Percentiles rank a stretch among this genome's conserved stretches.
These are phyloP conservation scores for Empidonax traillii DNA, from an alignment of 2,113 vertebrate genomes.

Conservation along the genomic window DNA sequence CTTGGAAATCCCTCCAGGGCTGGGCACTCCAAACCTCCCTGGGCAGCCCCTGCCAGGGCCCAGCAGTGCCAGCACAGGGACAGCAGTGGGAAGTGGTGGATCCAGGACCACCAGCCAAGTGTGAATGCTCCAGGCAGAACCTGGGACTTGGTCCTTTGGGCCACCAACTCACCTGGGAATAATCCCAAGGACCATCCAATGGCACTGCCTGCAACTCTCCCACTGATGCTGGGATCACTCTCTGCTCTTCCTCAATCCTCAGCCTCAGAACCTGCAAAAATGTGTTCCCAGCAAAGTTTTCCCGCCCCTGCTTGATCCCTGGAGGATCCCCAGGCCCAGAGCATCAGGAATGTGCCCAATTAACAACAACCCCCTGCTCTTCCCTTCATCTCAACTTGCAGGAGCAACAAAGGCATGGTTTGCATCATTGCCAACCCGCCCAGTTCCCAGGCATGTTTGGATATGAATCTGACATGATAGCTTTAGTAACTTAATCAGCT, in stretches of 20 bases:
- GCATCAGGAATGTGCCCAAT: not conserved
- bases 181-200: rapidly evolving
- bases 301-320: not conserved
- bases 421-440: not conserved
- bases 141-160: not conserved
- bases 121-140: rapidly evolving
- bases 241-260: not conserved
- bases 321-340: not conserved
- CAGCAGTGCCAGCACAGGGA: not conserved
- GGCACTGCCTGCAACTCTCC: not conserved
- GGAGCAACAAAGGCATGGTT: not conserved
- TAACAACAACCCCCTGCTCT: not conserved
- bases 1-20: not conserved
- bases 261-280: not conserved
- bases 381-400: not conserved
- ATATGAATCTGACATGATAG: slow-evolving; percentile 44
- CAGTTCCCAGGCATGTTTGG: slow-evolving; percentile 27
- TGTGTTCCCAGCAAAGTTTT: not conserved
- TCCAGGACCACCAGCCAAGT: not conserved
- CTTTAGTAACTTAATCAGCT: slow-evolving; percentile 56
- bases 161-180: not conserved
- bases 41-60: not conserved
- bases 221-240: not conserved
- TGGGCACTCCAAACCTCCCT: not conserved
- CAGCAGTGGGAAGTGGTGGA: not conserved